Conservation (phyloP, 2,797 vertebrate genomes). For the Micromesistius poutassou region DNA sequence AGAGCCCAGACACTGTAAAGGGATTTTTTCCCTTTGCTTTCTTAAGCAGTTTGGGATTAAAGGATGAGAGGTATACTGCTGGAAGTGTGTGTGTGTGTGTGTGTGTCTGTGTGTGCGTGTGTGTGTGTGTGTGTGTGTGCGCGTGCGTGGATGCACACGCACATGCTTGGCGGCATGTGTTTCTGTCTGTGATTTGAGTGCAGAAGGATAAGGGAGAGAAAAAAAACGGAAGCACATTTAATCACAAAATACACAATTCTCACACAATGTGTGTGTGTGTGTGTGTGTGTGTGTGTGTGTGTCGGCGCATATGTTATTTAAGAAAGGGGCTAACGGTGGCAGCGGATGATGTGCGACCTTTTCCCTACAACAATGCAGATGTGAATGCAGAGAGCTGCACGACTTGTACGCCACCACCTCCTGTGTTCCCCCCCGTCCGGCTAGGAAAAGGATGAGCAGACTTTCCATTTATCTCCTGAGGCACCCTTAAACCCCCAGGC, state of each 20-base stretch:
- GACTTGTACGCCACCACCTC: neutral
- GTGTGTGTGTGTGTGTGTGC: slow-evolving; percentile 4
- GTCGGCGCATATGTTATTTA: neutral
- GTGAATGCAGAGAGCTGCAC: neutral
- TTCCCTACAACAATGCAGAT: neutral
- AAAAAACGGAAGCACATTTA: slow-evolving; percentile 24
- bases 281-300: slow-evolving; percentile 23
- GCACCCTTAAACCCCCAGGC: too few relatives aligned
- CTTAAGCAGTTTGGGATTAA: slow-evolving; percentile 76
- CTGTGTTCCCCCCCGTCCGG: too few relatives aligned
- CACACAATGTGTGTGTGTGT: slow-evolving; percentile 22
- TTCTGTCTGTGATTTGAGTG: neutral
- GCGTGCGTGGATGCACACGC: neutral
- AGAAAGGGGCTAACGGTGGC: neutral
- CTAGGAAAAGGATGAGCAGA: too few relatives aligned
- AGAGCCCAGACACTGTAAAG: slow-evolving; percentile 72
- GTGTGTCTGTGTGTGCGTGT: slow-evolving; percentile 9
- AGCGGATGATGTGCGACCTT: neutral
- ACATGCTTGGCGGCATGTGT: neutral
- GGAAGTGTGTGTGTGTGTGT: slow-evolving; percentile 28
- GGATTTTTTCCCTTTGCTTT: slow-evolving; percentile 73
- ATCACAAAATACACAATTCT: slow-evolving; percentile 16
- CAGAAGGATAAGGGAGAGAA: neutral
- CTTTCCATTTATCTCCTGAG: too few relatives aligned
- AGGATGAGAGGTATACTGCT: slow-evolving; percentile 63